Evolutionary conservation across 2,888 invertebrate species (phyloP).

Genomic region (Drosophila putrida): DNA sequence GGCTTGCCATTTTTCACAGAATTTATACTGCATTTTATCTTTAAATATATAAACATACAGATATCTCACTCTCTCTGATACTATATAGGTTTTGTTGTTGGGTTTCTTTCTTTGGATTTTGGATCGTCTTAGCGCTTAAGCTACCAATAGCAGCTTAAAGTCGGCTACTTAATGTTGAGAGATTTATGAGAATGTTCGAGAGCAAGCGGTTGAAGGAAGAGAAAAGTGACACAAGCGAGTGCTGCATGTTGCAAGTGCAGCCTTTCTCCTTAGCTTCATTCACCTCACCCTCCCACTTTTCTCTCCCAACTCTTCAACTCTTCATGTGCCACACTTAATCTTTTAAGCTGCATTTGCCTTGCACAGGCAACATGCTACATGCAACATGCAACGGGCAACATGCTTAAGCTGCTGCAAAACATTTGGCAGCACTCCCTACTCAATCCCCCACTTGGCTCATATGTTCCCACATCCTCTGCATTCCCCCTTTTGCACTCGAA

Average conservation of each 20-base stretch:
- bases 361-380: slow-evolving; percentile 62
- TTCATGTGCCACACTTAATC: slow-evolving; percentile 62
- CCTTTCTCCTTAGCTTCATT: slow-evolving; percentile 1
- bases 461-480: background rate
- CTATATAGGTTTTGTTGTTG: slow-evolving; percentile 17
- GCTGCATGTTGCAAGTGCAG: slow-evolving; percentile 57
- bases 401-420: slow-evolving; percentile 76
- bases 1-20: background rate
- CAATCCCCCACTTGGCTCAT: slow-evolving; percentile 5
- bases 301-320: background rate
- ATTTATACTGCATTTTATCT: slow-evolving; percentile 12
- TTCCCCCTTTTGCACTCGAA: slow-evolving; percentile 48
- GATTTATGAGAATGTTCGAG: slow-evolving; percentile 53
- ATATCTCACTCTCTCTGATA: background rate
- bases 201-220: background rate
- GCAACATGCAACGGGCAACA: slow-evolving; percentile 48
- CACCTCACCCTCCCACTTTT: background rate
- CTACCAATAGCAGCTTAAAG: slow-evolving; percentile 64
- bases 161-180: slow-evolving; percentile 68
- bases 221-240: slow-evolving; percentile 25
- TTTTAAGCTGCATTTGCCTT: slow-evolving; percentile 78
- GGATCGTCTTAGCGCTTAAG: slow-evolving; percentile 34
- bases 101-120: slow-evolving; percentile 9
- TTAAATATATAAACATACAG: slow-evolving; percentile 2
- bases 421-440: slow-evolving; percentile 57